Percentiles rank a stretch among this genome's conserved stretches.
Evolutionary conservation across 2,113 vertebrate species (phyloP).

Genomic region (Syrrhaptes paradoxus): DNA sequence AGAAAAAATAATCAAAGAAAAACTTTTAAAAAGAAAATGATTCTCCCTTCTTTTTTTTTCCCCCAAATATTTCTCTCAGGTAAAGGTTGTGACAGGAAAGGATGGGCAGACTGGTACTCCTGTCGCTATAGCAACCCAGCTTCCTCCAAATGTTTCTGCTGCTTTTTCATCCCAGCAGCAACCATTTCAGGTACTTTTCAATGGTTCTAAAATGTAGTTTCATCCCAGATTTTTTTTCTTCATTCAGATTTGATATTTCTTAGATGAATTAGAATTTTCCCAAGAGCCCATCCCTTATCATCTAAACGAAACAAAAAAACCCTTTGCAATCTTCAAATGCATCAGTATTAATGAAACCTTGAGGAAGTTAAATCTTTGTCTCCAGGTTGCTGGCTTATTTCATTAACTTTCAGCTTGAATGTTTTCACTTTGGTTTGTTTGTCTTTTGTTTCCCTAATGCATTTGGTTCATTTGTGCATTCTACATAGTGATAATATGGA

Average conservation of each 20-base stretch:
- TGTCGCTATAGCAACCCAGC: conserved; percentile 96
- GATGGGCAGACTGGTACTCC: conserved; percentile 95
- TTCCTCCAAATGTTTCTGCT: conserved; percentile 95
- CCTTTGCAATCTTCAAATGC: conserved; percentile 49
- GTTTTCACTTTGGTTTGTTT: conserved; percentile 70
- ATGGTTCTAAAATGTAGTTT: conserved; percentile 80
- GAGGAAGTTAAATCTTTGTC: conserved; percentile 62
- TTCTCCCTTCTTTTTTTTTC: conserved; percentile 71
- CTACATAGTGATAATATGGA: conserved; percentile 40
- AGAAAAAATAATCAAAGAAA: not conserved
- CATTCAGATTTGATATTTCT: conserved; percentile 69
- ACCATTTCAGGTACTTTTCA: conserved; percentile 90
- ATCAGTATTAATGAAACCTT: conserved; percentile 40
- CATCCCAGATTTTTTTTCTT: conserved; percentile 76
- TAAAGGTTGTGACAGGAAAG: conserved; percentile 96
- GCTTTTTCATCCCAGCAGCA: conserved; percentile 90
- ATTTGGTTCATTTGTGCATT: conserved; percentile 65
- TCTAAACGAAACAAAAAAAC: conserved; percentile 43
- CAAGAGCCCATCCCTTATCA: conserved; percentile 66
- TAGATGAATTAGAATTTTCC: conserved; percentile 65
- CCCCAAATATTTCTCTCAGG: conserved; percentile 83
- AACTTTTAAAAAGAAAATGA: conserved; percentile 68
- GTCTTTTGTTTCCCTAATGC: conserved; percentile 69
- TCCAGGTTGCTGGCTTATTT: conserved; percentile 73
- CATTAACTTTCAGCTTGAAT: conserved; percentile 71